Percentiles rank a stretch among this genome's conserved stretches.
Conservation (phyloP, 2,797 vertebrate genomes). For the Galaxias olidus region DNA sequence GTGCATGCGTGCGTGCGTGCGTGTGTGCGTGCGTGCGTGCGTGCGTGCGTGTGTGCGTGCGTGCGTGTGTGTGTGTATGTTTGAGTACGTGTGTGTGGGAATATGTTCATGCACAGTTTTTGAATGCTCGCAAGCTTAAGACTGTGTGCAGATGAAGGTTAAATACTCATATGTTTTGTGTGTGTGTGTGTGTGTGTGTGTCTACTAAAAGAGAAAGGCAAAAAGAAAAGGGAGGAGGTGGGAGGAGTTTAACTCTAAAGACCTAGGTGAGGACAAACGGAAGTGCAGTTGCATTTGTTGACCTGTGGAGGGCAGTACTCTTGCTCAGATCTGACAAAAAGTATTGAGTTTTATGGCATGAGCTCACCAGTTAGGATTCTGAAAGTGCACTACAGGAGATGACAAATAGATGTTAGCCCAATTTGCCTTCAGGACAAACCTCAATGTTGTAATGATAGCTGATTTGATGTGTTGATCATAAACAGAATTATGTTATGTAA, state of each 20-base stretch:
- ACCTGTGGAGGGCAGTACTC: constrained; percentile 64
- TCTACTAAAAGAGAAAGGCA: constrained; percentile 14
- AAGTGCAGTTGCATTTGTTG: constrained; percentile 54
- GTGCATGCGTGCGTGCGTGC: constrained; percentile 5
- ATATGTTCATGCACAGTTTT: too few species aligned
- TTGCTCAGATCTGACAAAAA: too few species aligned
- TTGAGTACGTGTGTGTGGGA: too few species aligned
- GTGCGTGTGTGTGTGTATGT: constrained; percentile 2
- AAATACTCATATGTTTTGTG: not conserved
- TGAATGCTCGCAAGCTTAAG: too few species aligned
- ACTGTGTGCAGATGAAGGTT: too few species aligned
- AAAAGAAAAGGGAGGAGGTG: constrained; percentile 1
- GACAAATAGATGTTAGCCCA: not conserved
- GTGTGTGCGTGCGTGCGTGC: constrained; percentile 2
- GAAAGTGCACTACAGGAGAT: not conserved
- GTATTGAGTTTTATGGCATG: too few species aligned
- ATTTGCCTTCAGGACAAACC: not conserved
- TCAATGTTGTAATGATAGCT: too few species aligned
- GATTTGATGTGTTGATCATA: too few species aligned
- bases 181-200: constrained; percentile 1
- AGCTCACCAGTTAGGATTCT: too few species aligned
- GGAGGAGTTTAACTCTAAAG: constrained; percentile 20
- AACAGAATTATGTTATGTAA: too few species aligned
- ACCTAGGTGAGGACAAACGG: constrained; percentile 55
- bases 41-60: not conserved